phyloP scores from a whole-genome alignment of 2,113 vertebrate genomes.

The Tichodroma muraria region DNA sequence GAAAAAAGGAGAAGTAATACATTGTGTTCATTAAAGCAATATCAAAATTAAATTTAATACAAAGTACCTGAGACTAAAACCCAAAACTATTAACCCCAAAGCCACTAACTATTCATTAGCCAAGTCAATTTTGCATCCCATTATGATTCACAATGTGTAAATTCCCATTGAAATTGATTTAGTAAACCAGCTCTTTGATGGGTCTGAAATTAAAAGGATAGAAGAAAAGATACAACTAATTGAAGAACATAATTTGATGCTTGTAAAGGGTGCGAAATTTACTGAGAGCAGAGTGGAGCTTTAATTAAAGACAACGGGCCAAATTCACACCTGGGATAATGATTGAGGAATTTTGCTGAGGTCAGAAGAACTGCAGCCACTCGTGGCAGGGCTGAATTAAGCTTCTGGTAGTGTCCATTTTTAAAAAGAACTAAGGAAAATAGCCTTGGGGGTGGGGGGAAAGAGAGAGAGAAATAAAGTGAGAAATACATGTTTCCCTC shows the following conservation, averaged over 20 bases:
- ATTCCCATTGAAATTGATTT: conserved; percentile 78
- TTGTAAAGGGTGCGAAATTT: conserved; percentile 52
- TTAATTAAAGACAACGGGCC: conserved; percentile 71
- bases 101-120: conserved; percentile 75
- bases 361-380: not conserved
- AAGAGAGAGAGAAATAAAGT: not conserved
- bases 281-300: conserved; percentile 45
- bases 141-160: conserved; percentile 74
- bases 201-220: conserved; percentile 72
- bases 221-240: conserved; percentile 64
- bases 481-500: not conserved
- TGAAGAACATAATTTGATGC: conserved; percentile 60
- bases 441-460: not conserved
- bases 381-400: not conserved
- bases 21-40: conserved; percentile 53
- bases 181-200: conserved; percentile 72
- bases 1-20: conserved; percentile 50
- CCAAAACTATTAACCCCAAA: conserved; percentile 73
- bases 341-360: not conserved
- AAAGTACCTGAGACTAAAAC: conserved; percentile 70
- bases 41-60: conserved; percentile 70
- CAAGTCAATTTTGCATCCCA: conserved; percentile 75
- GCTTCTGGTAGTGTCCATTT: conserved; percentile 16
- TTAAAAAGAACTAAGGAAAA: not conserved
- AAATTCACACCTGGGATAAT: conserved; percentile 35